These are phyloP conservation scores for Pelosia muscerda DNA, from an alignment of 2,888 invertebrate species.

Conservation along the genomic window DNA sequence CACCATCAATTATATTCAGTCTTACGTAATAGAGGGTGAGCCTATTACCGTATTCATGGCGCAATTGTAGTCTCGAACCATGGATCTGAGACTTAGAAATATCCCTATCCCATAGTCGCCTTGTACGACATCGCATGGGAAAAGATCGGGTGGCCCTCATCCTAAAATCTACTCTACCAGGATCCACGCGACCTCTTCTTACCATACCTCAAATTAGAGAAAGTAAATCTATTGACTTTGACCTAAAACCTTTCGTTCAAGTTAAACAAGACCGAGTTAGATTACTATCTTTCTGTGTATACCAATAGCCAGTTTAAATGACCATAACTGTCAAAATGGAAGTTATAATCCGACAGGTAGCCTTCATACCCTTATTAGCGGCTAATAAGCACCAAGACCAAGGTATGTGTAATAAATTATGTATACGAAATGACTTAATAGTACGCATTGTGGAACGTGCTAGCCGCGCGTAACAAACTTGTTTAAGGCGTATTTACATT, in stretches of 20 bases:
- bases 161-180: too few relatives aligned
- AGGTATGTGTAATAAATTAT: slow-evolving; percentile 31
- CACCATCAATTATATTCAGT: too few relatives aligned
- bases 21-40: too few relatives aligned
- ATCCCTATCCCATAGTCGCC: too few relatives aligned
- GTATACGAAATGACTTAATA: slow-evolving; percentile 26
- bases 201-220: neutral
- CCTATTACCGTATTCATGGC: too few relatives aligned
- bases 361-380: slow-evolving; percentile 38
- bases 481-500: slow-evolving; percentile 19
- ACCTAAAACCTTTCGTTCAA: neutral
- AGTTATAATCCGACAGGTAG: slow-evolving; percentile 36
- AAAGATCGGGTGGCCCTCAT: too few relatives aligned
- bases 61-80: too few relatives aligned
- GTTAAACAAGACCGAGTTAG: neutral
- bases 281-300: slow-evolving; percentile 19
- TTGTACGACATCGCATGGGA: too few relatives aligned
- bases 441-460: slow-evolving; percentile 21
- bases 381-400: neutral
- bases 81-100: too few relatives aligned
- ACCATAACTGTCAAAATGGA: slow-evolving; percentile 36
- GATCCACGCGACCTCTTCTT: too few relatives aligned
- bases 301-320: slow-evolving; percentile 30
- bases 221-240: slow-evolving; percentile 8
- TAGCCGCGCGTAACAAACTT: slow-evolving; percentile 21